These are phyloP conservation scores for Rhinopomastus cyanomelas DNA, from an alignment of 2,113 vertebrate species.

Conservation along the genomic window DNA sequence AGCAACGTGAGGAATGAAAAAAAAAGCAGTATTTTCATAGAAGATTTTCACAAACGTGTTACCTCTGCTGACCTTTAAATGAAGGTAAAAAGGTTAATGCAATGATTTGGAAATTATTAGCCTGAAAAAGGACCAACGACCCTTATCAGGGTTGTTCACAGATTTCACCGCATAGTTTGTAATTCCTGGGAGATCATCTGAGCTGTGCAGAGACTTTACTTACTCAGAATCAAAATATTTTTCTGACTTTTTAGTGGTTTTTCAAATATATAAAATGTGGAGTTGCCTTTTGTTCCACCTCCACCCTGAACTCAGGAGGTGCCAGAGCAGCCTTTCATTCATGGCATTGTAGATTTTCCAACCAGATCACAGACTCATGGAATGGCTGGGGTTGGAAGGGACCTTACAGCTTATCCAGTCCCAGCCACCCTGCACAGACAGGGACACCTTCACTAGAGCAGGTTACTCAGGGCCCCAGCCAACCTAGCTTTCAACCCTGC, in stretches of 20 bases:
- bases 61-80: slow-evolving; percentile 63
- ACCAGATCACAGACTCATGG: too few relatives aligned
- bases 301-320: slow-evolving; percentile 16
- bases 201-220: not conserved
- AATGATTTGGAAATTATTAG: slow-evolving; percentile 49
- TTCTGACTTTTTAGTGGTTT: slow-evolving; percentile 51
- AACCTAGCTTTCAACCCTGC: too few relatives aligned
- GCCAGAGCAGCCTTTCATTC: slow-evolving; percentile 32
- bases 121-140: slow-evolving; percentile 5
- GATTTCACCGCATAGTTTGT: slow-evolving; percentile 18
- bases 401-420: too few relatives aligned
- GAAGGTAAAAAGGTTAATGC: slow-evolving; percentile 59
- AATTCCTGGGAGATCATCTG: slow-evolving; percentile 50
- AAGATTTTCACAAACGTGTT: slow-evolving; percentile 44
- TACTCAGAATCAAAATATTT: slow-evolving; percentile 64
- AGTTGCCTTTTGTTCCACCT: slow-evolving; percentile 58
- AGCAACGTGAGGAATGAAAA: slow-evolving; percentile 47
- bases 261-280: not conserved
- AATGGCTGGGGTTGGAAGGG: too few relatives aligned
- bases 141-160: slow-evolving; percentile 19
- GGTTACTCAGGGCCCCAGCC: too few relatives aligned
- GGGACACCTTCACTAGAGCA: too few relatives aligned
- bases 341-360: slow-evolving; percentile 24
- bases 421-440: too few relatives aligned
- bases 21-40: slow-evolving; percentile 36